phyloP scores from a whole-genome alignment of 2,797 vertebrate species.

The Enteromius paludinosus region DNA sequence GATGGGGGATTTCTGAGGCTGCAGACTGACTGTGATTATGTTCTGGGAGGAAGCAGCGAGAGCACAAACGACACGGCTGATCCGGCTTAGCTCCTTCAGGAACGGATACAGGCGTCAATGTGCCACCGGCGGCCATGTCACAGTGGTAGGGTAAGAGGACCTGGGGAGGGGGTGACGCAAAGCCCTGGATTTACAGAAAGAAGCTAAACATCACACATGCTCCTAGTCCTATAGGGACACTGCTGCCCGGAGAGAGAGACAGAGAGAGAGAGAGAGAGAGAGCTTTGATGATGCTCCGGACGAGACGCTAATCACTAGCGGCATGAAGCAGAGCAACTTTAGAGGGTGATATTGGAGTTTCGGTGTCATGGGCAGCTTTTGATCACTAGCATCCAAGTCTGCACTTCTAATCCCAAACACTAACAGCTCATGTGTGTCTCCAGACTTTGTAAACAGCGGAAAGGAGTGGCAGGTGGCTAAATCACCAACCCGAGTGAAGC shows the following conservation, averaged over 20 bases:
- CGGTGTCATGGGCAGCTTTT: conserved; percentile 58
- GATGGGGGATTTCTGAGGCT: conserved; percentile 45
- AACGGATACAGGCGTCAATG: conserved; percentile 53
- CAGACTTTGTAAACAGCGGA: conserved; percentile 40
- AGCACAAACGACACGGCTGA: conserved; percentile 54
- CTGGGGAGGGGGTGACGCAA: conserved; percentile 66
- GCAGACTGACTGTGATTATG: conserved; percentile 57
- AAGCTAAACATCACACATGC: conserved; percentile 60
- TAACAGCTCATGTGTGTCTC: conserved; percentile 40
- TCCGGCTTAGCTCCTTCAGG: conserved; percentile 63
- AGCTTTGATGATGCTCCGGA: conserved; percentile 50
- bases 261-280: conserved; percentile 20
- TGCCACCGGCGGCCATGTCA: conserved; percentile 48
- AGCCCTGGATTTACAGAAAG: conserved; percentile 63
- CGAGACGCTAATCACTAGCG: conserved; percentile 52
- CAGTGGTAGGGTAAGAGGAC: conserved; percentile 58
- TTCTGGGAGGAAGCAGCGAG: conserved; percentile 37
- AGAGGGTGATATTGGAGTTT: conserved; percentile 46
- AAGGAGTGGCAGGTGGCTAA: conserved; percentile 12
- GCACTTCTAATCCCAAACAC: conserved; percentile 50
- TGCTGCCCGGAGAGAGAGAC: conserved; percentile 49
- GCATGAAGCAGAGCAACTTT: conserved; percentile 52
- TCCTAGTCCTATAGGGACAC: conserved; percentile 48
- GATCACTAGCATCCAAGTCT: conserved; percentile 54
- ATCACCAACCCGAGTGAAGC: conserved; percentile 9